These are phyloP conservation scores for Sylvia atricapilla DNA, from an alignment of 2,113 vertebrate species.

Conservation along the genomic window DNA sequence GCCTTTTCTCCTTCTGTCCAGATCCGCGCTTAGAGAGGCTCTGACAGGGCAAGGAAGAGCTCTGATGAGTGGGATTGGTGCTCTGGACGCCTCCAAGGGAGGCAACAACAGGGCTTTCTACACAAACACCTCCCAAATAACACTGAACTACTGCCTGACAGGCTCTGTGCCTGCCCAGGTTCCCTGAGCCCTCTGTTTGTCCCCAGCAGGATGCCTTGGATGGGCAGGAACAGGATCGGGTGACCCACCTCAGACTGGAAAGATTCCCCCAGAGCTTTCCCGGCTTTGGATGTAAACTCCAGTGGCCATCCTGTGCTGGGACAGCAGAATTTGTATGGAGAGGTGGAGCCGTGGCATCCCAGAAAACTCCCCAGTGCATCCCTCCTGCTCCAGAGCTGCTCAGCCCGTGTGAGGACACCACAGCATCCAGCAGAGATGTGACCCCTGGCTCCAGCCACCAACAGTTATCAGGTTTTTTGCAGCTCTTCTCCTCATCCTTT, in stretches of 20 bases:
- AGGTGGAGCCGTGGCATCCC: not conserved
- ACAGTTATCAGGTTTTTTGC: not conserved
- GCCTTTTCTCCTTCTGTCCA: not conserved
- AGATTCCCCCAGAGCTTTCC: not conserved
- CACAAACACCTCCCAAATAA: not conserved
- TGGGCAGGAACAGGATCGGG: not conserved
- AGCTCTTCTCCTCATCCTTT: not conserved
- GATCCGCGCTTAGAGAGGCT: accelerated
- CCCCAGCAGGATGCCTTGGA: not conserved
- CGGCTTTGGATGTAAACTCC: not conserved
- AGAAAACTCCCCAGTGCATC: not conserved
- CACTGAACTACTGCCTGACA: too few relatives aligned
- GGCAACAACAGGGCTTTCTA: not conserved
- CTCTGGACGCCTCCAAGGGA: not conserved
- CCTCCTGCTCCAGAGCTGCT: accelerated
- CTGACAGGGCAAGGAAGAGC: accelerated
- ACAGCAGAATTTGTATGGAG: not conserved
- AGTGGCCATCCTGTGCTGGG: not conserved
- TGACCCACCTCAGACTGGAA: not conserved
- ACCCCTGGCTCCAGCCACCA: not conserved
- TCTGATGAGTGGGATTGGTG: not conserved
- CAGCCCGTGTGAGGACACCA: accelerated
- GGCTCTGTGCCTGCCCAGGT: not conserved
- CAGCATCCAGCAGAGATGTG: not conserved
- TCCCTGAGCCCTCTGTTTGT: not conserved